Base-by-base conservation (phyloP, 2,113 vertebrate genomes). In the Pantherophis guttatus region DNA sequence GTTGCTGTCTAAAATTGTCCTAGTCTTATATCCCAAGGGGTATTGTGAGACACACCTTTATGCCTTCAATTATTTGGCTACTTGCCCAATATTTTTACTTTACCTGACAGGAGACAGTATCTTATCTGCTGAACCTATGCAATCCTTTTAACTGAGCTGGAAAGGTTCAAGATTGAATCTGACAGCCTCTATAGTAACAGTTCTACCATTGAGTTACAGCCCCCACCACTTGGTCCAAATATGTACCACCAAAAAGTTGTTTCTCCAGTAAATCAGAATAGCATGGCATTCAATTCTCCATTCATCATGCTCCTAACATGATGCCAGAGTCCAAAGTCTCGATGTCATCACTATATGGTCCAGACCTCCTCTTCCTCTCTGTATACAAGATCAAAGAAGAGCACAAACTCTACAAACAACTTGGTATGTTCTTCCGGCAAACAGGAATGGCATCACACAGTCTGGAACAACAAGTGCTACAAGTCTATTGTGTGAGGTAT, bases 391-490 rank as follows among this genome's bases (percentile, higher is more conserved):
- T 90, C 89, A 87, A 93, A 93, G 55, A 26, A 65, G 23, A 24
- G 48, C 48, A 65, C 29, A 87, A 81, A 88, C 26, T 13, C 8
- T 92, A 53, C 55, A 93, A 24, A 65, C 75, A 86, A 90, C 53
- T 57, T 23, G 87, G 10, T 48, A 65, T 26, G 81, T 54, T 87
- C 75, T 54, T 50, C 29, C 5, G 62, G 12, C 23, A 53, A 93
- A 90, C 75, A 86, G 44, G 55, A 90, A 75, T 54, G 90, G 81
- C 21, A 62, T 39, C 50, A 33, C 48, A 87, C 48, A 90, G 55
- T 86, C 75, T 90, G 75, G 88, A 90, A 93, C 75, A 93, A 59
- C 88, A 65, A 65, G 81, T 70, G 75, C 55, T 93, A n/a, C 92
- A 53, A 29, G 70, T 86, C 44, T 53, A 62, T 52, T 86, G 44